Percentiles rank a stretch among this genome's conserved stretches.
Conservation (phyloP, 2,113 vertebrate species). For the Acrocephalus kingi region DNA sequence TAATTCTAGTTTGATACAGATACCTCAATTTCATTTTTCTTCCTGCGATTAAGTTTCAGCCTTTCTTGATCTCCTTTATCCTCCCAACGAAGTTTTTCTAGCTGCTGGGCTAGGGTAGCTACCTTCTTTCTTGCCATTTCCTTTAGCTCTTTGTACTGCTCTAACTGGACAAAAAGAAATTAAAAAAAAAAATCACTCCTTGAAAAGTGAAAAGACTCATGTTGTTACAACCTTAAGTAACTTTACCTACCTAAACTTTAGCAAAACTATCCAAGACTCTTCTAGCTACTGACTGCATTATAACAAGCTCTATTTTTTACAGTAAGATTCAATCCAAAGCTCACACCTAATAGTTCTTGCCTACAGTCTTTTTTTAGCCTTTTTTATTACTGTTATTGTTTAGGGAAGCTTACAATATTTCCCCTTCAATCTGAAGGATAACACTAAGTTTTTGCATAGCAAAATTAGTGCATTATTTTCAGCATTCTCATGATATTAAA, state of each 20-base stretch:
- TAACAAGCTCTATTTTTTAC: neutral
- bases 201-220: neutral
- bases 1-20: neutral
- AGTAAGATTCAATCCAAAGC: neutral
- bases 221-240: neutral
- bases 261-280: neutral
- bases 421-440: neutral
- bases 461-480: neutral
- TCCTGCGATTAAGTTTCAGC: slow-evolving; percentile 81
- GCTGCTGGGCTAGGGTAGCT: slow-evolving; percentile 79
- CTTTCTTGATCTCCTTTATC: slow-evolving; percentile 82
- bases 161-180: slow-evolving; percentile 71
- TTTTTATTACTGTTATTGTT: neutral
- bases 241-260: neutral
- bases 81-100: slow-evolving; percentile 86
- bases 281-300: neutral
- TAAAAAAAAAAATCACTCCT: neutral
- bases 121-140: slow-evolving; percentile 81
- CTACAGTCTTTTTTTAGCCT: neutral
- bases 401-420: neutral
- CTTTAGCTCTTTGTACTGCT: slow-evolving; percentile 87
- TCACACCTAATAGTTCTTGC: neutral
- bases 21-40: slow-evolving; percentile 86
- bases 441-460: neutral
- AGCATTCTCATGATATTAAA: neutral